Conservation (phyloP, 2,797 vertebrate genomes). For the Cuculus canorus region DNA sequence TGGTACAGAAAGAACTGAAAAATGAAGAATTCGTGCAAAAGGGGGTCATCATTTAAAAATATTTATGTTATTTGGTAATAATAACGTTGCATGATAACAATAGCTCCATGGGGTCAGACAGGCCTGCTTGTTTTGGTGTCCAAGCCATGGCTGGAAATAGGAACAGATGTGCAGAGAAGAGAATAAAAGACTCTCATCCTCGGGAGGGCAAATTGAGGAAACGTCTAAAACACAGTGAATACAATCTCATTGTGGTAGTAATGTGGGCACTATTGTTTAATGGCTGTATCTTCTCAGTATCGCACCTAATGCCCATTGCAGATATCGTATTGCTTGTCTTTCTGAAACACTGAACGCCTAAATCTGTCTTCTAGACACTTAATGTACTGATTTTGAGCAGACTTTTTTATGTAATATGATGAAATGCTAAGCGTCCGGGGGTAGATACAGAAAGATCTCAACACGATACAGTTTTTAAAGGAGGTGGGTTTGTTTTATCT, state of each 20-base stretch:
- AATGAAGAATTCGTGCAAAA: neutral
- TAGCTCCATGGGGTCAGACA: neutral
- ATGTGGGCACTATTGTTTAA: neutral
- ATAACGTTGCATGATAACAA: neutral
- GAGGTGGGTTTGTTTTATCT: neutral
- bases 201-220: neutral
- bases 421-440: neutral
- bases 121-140: neutral
- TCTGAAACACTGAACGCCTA: neutral
- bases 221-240: neutral
- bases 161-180: neutral
- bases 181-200: neutral
- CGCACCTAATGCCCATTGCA: neutral
- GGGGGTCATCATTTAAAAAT: neutral
- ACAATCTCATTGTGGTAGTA: slow-evolving; percentile 8
- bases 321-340: neutral
- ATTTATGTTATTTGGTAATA: neutral
- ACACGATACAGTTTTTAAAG: neutral
- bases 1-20: neutral
- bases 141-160: neutral
- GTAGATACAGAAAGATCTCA: neutral
- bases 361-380: neutral
- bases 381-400: neutral
- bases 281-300: neutral
- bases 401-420: neutral